Evolutionary conservation across 2,888 invertebrate species (phyloP).

Genomic region (Eurytoma adleriae): DNA sequence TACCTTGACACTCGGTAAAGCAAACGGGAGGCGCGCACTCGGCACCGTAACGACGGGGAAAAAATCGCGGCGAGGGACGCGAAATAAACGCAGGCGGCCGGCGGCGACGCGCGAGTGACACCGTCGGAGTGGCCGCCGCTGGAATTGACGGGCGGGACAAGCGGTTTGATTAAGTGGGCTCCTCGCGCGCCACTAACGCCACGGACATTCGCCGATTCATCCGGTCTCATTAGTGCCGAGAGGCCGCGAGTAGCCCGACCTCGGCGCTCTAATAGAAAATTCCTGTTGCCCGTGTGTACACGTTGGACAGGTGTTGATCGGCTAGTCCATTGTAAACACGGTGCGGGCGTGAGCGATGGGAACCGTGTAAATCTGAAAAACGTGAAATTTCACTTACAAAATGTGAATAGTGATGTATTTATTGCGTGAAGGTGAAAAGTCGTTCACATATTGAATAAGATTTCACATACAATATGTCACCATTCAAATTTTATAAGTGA

Average conservation of each 20-base stretch:
- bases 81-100: background rate
- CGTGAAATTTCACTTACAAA: too few species aligned
- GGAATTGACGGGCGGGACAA: slow-evolving; percentile 70
- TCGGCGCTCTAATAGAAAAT: slow-evolving; percentile 47
- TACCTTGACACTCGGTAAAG: background rate
- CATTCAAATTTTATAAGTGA: too few species aligned
- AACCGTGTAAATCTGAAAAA: too few species aligned
- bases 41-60: background rate
- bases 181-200: slow-evolving; percentile 18
- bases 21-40: background rate
- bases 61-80: background rate
- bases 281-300: slow-evolving; percentile 40
- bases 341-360: too few species aligned
- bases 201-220: slow-evolving; percentile 67
- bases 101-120: slow-evolving; percentile 17
- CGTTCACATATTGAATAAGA: too few species aligned
- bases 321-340: too few species aligned
- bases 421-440: too few species aligned
- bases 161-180: slow-evolving; percentile 68
- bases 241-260: background rate
- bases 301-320: too few species aligned
- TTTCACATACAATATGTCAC: too few species aligned
- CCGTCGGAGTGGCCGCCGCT: slow-evolving; percentile 45
- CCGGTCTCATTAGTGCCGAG: slow-evolving; percentile 65
- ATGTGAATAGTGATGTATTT: too few species aligned